Evolutionary conservation across 2,888 invertebrate genomes (phyloP), one percentile per base, ranked within the genome.

Genomic region (Myopa tessellatipennis): DNA sequence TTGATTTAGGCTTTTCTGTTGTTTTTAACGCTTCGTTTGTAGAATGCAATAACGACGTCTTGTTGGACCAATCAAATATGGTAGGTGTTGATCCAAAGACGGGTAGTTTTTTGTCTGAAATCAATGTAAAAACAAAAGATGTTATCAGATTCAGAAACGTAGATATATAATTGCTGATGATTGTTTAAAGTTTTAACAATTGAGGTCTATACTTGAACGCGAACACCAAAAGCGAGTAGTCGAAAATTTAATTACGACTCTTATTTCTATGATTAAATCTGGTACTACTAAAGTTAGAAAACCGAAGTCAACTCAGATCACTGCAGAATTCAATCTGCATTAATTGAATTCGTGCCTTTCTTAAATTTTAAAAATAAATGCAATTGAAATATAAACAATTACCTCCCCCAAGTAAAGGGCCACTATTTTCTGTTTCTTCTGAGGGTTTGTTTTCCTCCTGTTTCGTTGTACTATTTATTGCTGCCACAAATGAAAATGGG

Each of bases 401-500:
- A 85, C 85, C 63, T 12, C 80, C 80, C 12, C 83, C 81, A 79
- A 84, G 84, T 34, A 82, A 26, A 8, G 80, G 81, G 45, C 75
- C 74, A 3, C 81, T 82, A 10, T 61, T 73, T 45, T 26, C 65
- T 61, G 71, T 34, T 63, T 12, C 50, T 36, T 61, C 78, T 34
- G 67, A 45, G 6, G 10, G 6, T 40, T 82, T 82, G 1, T 50
- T 77, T 77, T 81, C 82, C 18, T 76, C 78, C 34, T 10, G 75
- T 12, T n/a, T 14, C 50, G 79, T 77, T 2, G 60, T 74, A 71
- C 70, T 80, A 26, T 82, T 83, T 3, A 83, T 40, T 0, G 85
- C 83, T n/a, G 82, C 82, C 4, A 82, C 79, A 76, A 85, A 85
- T 38, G 85, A 85, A 74, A 84, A 85, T 58, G 80, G 80, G 6